Base-by-base conservation (phyloP, 2,113 vertebrate genomes). In the Cichladusa arquata region DNA sequence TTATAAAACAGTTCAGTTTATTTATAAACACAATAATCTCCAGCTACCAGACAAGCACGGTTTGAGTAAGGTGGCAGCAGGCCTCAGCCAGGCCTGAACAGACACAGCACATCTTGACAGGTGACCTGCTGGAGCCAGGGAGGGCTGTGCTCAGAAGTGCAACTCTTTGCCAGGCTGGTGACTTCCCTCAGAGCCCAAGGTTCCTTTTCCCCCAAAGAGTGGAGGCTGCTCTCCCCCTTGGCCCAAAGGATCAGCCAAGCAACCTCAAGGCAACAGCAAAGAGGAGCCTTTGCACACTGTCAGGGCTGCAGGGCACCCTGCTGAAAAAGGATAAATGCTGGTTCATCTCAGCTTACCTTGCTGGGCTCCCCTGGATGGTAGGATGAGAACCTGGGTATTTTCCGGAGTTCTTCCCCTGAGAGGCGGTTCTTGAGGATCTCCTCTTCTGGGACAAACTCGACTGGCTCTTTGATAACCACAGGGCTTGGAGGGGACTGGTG, bases 331-430 rank as follows among this genome's bases (percentile, higher is more conserved):
- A 87, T 36, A 91, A 71, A 92, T 19, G 44, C 72, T 87, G 67
- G 50, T 19, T 91, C n/a, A 69, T 29, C 76, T 83, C 73, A 88
- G 79, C 72, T 44, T 93, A 99, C 99, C 98, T 98, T 98, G 87
- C 97, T 99, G 42, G 98, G 98, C 64, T 98, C 97, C 84, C 99
- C 99, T 22, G 98, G 97, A 86, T 97, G 98, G 97, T 99, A 99
- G 94, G 98, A 99, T 11, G 97, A 97, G 97, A 99, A 99, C 94
- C 98, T 97, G 56, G 98, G 98, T 87, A 99, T 98, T 77, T 79
- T 98, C 76, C 97, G 97, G 91, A 99, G 98, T 36, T 96, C 98
- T 12, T 99, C 98, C 60, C 98, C 98, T 12, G 98, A 98, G 76
- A 99, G 98, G 33, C 98, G 98, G 92, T 99, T 99, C 86, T 91